These are phyloP conservation scores for Lithobius niger DNA, from an alignment of 1,140 invertebrate genomes.

Conservation along the genomic window DNA sequence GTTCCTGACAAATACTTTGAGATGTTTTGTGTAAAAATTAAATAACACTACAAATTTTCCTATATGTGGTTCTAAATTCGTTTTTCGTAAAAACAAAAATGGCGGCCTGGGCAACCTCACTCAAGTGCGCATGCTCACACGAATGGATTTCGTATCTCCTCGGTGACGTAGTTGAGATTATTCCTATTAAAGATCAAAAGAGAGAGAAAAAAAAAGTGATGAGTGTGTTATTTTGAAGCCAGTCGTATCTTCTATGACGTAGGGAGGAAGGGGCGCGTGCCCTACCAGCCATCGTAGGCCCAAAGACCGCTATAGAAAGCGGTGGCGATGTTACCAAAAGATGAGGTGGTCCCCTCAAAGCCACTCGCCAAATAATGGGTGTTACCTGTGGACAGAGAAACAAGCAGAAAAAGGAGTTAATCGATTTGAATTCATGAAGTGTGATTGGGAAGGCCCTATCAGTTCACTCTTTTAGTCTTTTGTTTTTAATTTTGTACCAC, in stretches of 20 bases:
- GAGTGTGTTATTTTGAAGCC: neutral
- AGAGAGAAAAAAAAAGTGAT: conserved; percentile 11
- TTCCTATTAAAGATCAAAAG: conserved; percentile 53
- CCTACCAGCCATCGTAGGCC: conserved; percentile 84
- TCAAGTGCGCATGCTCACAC: too few species aligned
- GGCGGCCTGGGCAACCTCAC: too few species aligned
- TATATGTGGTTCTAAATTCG: neutral
- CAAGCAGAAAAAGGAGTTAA: too few species aligned
- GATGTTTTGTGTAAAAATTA: too few species aligned
- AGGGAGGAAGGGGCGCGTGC: neutral
- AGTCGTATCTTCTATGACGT: too few species aligned
- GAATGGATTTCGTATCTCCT: conserved; percentile 96
- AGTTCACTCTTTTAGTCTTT: too few species aligned
- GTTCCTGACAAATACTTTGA: too few species aligned
- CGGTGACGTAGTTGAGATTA: conserved; percentile 96
- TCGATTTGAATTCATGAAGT: too few species aligned
- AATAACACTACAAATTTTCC: too few species aligned
- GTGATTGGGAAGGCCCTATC: too few species aligned
- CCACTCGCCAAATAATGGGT: conserved; percentile 53
- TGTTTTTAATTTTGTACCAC: too few species aligned
- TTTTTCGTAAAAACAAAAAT: conserved; percentile 1
- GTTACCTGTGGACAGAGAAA: conserved; percentile 25
- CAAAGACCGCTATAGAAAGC: conserved; percentile 88
- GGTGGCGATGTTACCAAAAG: conserved; percentile 60
- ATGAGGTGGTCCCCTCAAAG: conserved; percentile 59